Base-by-base conservation (phyloP, 2,797 vertebrate species). In the Streptopelia turtur region DNA sequence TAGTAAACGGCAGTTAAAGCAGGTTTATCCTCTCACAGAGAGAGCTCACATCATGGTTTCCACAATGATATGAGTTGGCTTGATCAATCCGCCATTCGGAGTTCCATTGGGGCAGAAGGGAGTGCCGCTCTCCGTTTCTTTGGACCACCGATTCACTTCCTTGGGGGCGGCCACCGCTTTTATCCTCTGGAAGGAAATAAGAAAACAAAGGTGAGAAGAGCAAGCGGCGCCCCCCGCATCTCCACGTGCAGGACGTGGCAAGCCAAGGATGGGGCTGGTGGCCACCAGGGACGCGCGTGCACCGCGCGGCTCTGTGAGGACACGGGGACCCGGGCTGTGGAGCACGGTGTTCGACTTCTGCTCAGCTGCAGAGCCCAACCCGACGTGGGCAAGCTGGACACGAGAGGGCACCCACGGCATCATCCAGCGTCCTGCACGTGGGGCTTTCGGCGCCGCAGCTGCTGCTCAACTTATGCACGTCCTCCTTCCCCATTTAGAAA, bases 21-120 rank as follows among this genome's bases (percentile, higher is more conserved):
- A 98, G 98, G 98, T 97, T 95, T 96, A 95, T 97, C 96, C 82
- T 94, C 87, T 96, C 97, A 98, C 98, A 98, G 98, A 98, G 97
- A 98, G 98, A 98, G 98, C 99, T 99, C 98, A 99, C 99, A 99
- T 99, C 98, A 98, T 99, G 97, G 99, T 99, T 98, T 99, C 99
- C 97, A 99, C 99, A 97, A 99, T 98, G 98, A 99, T 99, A 98
- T 99, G 99, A 91, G 99, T 98, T 92, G 99, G 98, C 97, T 99
- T 99, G 97, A 98, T 98, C 97, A 99, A 98, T 91, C 98, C 97
- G 45, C 98, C 98, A 93, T 98, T 99, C 64, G 96, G 72, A 63
- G 93, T 72, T 33, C 98, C 97, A 68, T 98, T 98, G 86, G 98
- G 98, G 97, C 98, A 98, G 97, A 99, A 99, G 13, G 99, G 99